Evolutionary conservation across 2,888 invertebrate genomes (phyloP).

Genomic region (Dermolepida albohirtum): DNA sequence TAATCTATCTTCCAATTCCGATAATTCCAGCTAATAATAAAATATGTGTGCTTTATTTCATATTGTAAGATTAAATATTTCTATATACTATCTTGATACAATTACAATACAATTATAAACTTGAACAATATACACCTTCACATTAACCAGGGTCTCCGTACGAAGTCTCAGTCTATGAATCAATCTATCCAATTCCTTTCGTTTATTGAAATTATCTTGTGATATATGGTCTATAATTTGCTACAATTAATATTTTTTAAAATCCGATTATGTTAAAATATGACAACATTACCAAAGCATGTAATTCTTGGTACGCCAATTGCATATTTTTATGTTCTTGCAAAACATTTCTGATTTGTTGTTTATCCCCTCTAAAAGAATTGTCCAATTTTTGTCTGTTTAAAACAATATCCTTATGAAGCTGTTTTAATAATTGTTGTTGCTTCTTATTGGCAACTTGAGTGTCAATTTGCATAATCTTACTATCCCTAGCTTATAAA

Average conservation of each 20-base stretch:
- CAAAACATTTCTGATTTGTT: conserved; percentile 70
- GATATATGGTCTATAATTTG: conserved; percentile 71
- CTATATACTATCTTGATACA: background rate
- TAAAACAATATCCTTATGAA: conserved; percentile 69
- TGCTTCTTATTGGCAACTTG: conserved; percentile 66
- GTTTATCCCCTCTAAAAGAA: conserved; percentile 71
- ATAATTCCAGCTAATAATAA: conserved; percentile 66
- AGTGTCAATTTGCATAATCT: conserved; percentile 71
- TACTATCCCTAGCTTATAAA: conserved; percentile 70
- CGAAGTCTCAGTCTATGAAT: conserved; percentile 71
- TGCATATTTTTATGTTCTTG: conserved; percentile 71
- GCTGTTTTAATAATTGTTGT: conserved; percentile 69
- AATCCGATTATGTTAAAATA: conserved; percentile 2
- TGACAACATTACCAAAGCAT: conserved; percentile 57
- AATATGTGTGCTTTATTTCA: background rate
- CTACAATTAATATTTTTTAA: conserved; percentile 61
- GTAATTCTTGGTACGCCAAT: conserved; percentile 68
- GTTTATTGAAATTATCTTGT: conserved; percentile 73
- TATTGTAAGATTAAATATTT: background rate
- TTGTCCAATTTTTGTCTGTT: conserved; percentile 71
- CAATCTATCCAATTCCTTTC: conserved; percentile 73
- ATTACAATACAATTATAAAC: conserved; percentile 24
- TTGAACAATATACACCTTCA: conserved; percentile 70
- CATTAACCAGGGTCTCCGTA: conserved; percentile 70
- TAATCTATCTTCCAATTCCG: conserved; percentile 68